phyloP scores from a whole-genome alignment of 2,113 vertebrate species.

The Sebastes schlegelii region DNA sequence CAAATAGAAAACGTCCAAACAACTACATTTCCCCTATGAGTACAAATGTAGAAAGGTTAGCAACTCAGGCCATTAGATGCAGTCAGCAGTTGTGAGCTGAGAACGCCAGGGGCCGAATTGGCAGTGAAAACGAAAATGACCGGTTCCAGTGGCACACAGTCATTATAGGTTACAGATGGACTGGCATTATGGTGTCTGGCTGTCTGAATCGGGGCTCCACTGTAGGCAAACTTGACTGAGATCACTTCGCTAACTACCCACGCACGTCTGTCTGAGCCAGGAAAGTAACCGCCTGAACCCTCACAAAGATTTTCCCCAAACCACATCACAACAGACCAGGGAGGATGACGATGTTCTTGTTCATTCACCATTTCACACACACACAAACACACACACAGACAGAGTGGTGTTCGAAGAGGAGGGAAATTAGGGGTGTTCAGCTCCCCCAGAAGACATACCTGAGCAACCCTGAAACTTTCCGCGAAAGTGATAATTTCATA shows the following conservation, averaged over 20 bases:
- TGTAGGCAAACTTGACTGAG: conserved; percentile 79
- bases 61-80: conserved; percentile 64
- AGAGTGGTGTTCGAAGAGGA: conserved; percentile 23
- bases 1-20: conserved; percentile 82
- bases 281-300: conserved; percentile 72
- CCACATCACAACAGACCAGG: conserved; percentile 72
- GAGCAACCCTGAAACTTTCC: not conserved
- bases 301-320: conserved; percentile 76
- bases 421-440: not conserved
- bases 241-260: conserved; percentile 79
- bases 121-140: conserved; percentile 78
- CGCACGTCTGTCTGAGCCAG: conserved; percentile 68
- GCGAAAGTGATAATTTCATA: not conserved
- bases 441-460: conserved; percentile 15
- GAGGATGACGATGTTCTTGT: conserved; percentile 63
- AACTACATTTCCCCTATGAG: conserved; percentile 76
- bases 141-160: conserved; percentile 77
- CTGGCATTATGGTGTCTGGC: conserved; percentile 82
- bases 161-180: conserved; percentile 80
- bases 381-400: conserved; percentile 51
- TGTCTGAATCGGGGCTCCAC: conserved; percentile 79
- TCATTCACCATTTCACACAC: conserved; percentile 68
- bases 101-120: conserved; percentile 67
- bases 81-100: conserved; percentile 74
- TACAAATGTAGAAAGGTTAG: conserved; percentile 74